Percentiles rank a stretch among this genome's conserved stretches.
phyloP scores from a whole-genome alignment of 2,797 vertebrate genomes.

The Etheostoma perlongum region DNA sequence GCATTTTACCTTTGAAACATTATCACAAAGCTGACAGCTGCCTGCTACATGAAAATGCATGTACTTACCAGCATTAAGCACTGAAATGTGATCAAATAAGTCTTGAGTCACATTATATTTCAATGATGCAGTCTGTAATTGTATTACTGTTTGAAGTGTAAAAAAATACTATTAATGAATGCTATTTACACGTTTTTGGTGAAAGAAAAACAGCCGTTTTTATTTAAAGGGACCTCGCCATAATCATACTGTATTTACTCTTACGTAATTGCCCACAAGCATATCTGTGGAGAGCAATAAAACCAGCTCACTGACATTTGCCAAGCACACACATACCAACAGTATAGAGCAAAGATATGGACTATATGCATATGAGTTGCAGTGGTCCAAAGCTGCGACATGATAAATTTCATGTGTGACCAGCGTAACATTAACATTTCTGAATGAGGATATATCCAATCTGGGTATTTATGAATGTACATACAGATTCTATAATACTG shows the following conservation, averaged over 20 bases:
- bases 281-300: conserved; percentile 32
- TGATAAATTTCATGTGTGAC: not conserved
- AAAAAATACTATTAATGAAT: not conserved
- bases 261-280: conserved; percentile 20
- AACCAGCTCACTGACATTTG: conserved; percentile 17
- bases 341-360: conserved; percentile 12
- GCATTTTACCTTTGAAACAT: not conserved
- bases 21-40: conserved; percentile 2
- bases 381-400: conserved; percentile 7
- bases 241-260: not conserved
- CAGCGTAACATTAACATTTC: not conserved
- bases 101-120: not conserved
- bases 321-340: conserved; percentile 29
- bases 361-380: conserved; percentile 20
- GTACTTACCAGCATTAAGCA: not conserved
- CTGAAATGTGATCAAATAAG: not conserved
- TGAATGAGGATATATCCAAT: not conserved
- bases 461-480: not conserved
- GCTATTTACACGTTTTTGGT: not conserved
- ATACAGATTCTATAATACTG: conserved; percentile 1
- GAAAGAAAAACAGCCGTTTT: not conserved
- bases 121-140: not conserved
- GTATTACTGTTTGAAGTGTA: not conserved
- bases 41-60: not conserved
- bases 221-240: not conserved